Evolutionary conservation across 2,888 invertebrate genomes (phyloP).

Genomic region (Drosophila neonasuta): DNA sequence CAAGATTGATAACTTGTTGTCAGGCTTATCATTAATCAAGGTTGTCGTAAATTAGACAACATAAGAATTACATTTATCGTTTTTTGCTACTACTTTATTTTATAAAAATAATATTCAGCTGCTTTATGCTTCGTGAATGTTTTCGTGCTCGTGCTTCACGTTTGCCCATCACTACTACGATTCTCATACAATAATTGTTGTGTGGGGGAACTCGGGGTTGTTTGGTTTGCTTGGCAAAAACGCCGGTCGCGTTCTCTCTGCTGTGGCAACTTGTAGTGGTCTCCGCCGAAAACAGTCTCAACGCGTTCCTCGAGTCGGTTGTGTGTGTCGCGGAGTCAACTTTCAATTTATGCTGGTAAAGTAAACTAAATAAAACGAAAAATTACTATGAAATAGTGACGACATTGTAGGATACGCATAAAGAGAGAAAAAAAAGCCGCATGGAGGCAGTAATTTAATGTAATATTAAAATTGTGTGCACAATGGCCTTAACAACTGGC

Average conservation of each 20-base stretch:
- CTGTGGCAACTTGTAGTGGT: slow-evolving; percentile 43
- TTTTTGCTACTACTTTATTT: neutral
- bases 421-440: slow-evolving; percentile 11
- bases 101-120: neutral
- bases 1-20: neutral
- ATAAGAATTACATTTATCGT: neutral
- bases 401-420: slow-evolving; percentile 10
- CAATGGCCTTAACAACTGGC: neutral
- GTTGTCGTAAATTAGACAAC: neutral
- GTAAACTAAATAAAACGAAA: slow-evolving; percentile 17
- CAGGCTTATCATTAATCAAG: neutral
- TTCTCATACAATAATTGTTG: slow-evolving; percentile 25
- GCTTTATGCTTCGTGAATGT: neutral
- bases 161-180: slow-evolving; percentile 27
- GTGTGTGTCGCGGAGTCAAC: slow-evolving; percentile 27
- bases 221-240: slow-evolving; percentile 36
- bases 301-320: slow-evolving; percentile 36
- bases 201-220: slow-evolving; percentile 23
- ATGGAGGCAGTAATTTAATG: slow-evolving; percentile 9
- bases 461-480: neutral
- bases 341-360: slow-evolving; percentile 33
- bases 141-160: slow-evolving; percentile 14
- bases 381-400: slow-evolving; percentile 5
- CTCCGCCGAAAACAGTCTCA: slow-evolving; percentile 47
- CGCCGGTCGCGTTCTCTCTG: slow-evolving; percentile 61